Base-by-base conservation (phyloP, 23 tunicate genomes). In the Ascidia mentula region DNA sequence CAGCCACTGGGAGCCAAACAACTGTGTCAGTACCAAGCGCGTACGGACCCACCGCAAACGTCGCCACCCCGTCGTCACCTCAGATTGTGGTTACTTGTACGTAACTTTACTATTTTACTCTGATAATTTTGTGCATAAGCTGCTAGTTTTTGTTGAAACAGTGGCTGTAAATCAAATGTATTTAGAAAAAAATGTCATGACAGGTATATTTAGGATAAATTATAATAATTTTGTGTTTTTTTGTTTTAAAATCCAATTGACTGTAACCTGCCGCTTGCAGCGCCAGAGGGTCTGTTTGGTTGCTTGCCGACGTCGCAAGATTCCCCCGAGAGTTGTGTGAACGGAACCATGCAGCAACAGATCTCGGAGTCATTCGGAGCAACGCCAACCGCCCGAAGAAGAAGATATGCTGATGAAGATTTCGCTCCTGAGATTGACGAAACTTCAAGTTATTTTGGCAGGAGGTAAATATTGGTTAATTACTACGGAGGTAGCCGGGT, bases 31-130 rank as follows among this genome's bases (percentile, higher is more conserved):
- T 93, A 0, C 90, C 93, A 9, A 74, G 81, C 40, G 80, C 84
- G 24, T 87, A 38, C 38, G 98, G 98, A 76, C 98, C 98, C 8
- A 53, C 80, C 39, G 87, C 81, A 60, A 80, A 40, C 76, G 59
- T 77, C 40, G 42, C 40, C 9, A 84, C 80, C 20, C 37, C 83
- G n/a, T 72, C 89, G 0, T 75, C 76, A 46, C 88, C 98, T 7
- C 13, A 20, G 13, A 53, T 53, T 26, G 65, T 53, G 22, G 65
- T 28, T 5, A 28, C 65, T 1, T 5, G 65, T 53, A 9, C 22
- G 65, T 53, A 53, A n/a, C n/a, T n/a, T n/a, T n/a, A n/a, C n/a
- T n/a, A n/a, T n/a, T n/a, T n/a, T n/a, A n/a, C n/a, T n/a, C n/a
- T n/a, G n/a, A n/a, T n/a, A n/a, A n/a, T n/a, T n/a, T n/a, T n/a